A percentile compares a stretch with the other conserved stretches of the same genome.
These are phyloP conservation scores for Homarus gammarus DNA, from an alignment of 2,888 invertebrate species.

Conservation along the genomic window DNA sequence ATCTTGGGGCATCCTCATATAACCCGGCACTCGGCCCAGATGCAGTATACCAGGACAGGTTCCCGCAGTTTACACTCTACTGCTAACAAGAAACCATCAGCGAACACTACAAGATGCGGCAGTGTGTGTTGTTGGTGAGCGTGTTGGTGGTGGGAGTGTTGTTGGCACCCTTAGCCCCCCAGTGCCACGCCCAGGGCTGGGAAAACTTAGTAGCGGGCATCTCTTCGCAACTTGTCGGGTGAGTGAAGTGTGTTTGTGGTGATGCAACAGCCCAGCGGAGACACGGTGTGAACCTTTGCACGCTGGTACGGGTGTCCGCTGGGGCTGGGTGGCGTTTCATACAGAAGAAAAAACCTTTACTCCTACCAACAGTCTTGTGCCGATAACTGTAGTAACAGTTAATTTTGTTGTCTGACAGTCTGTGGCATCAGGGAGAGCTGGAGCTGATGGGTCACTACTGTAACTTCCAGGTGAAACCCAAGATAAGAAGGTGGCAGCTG, in stretches of 20 bases:
- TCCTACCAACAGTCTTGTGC: not conserved
- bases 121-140: not conserved
- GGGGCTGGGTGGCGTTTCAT: too few species aligned
- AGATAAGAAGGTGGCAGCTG: not conserved
- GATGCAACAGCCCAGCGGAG: not conserved
- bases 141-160: not conserved
- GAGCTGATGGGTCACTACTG: not conserved
- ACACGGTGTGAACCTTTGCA: not conserved
- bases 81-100: too few species aligned
- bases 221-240: not conserved
- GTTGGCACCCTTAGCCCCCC: not conserved
- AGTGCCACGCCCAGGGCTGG: constrained; percentile 5
- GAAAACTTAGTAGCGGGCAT: not conserved
- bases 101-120: constrained; percentile 7
- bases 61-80: too few species aligned
- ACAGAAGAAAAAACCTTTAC: too few species aligned
- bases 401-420: not conserved
- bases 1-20: too few species aligned
- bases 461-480: not conserved
- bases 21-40: too few species aligned
- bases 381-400: not conserved
- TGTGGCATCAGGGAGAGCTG: not conserved
- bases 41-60: too few species aligned
- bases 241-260: not conserved
- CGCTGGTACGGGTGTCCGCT: too few species aligned